These are phyloP conservation scores for Bilobella aurantiaca DNA, from an alignment of 1,140 invertebrate species.

Conservation along the genomic window DNA sequence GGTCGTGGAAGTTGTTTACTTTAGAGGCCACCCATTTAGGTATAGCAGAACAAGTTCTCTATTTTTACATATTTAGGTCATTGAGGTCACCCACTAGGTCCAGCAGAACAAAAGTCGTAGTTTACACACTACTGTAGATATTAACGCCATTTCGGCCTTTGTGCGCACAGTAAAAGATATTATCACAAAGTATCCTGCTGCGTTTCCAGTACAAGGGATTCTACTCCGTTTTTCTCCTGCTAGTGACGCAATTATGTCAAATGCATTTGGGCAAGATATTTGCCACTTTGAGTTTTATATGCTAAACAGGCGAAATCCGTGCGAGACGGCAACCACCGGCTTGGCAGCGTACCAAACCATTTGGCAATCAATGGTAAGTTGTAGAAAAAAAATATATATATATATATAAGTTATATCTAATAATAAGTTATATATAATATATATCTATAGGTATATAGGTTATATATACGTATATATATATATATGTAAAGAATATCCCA, in stretches of 20 bases:
- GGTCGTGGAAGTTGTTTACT: too few relatives aligned
- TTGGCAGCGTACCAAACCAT: slow-evolving; percentile 22
- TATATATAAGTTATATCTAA: too few relatives aligned
- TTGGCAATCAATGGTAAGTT: slow-evolving; percentile 14
- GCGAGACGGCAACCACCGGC: not conserved
- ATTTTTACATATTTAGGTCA: too few relatives aligned
- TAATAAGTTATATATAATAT: too few relatives aligned
- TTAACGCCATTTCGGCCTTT: slow-evolving; percentile 3
- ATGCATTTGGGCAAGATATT: not conserved
- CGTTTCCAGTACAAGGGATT: slow-evolving; percentile 18
- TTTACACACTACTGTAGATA: slow-evolving; percentile 7
- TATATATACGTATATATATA: not conserved
- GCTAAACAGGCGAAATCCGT: slow-evolving; percentile 7
- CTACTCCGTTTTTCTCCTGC: slow-evolving; percentile 15
- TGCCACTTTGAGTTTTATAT: slow-evolving; percentile 2
- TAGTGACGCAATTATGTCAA: not conserved
- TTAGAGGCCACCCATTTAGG: too few relatives aligned
- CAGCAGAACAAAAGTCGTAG: too few relatives aligned
- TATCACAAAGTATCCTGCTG: slow-evolving; percentile 4
- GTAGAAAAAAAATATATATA: not conserved
- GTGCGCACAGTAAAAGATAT: slow-evolving; percentile 8
- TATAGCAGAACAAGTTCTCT: too few relatives aligned
- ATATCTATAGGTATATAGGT: not conserved
- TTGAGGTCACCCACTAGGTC: too few relatives aligned
- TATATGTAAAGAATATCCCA: too few relatives aligned